Evolutionary conservation across 2,113 vertebrate species (phyloP).

Genomic region (Grammomys surdaster): DNA sequence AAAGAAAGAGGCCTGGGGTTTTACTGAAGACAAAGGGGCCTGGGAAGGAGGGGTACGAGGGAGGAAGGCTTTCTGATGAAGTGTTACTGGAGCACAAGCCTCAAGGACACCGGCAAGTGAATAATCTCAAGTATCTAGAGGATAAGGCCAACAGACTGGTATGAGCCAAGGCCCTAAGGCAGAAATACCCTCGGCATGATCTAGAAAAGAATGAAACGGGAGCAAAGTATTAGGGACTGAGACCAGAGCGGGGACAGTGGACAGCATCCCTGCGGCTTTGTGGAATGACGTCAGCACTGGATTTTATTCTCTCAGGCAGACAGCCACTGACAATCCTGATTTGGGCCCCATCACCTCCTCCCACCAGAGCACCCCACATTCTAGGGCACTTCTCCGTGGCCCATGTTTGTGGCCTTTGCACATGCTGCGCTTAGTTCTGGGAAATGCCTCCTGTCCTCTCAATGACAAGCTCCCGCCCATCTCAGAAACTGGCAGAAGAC

Average conservation of each 20-base stretch:
- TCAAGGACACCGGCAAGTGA: not conserved
- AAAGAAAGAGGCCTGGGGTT: not conserved
- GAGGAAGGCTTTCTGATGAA: not conserved
- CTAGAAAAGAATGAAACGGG: not conserved
- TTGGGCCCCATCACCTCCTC: not conserved
- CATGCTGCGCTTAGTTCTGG: not conserved
- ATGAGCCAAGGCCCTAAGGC: not conserved
- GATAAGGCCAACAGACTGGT: not conserved
- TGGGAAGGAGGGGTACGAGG: not conserved
- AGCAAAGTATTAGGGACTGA: not conserved
- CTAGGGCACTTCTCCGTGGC: not conserved
- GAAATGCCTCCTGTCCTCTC: not conserved
- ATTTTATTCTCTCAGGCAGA: not conserved
- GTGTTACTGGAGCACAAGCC: not conserved
- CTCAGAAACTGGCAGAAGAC: not conserved
- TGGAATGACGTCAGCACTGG: not conserved
- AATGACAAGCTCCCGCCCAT: not conserved
- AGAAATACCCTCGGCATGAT: not conserved
- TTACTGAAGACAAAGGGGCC: not conserved
- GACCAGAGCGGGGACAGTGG: not conserved
- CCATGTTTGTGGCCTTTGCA: not conserved
- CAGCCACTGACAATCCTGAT: constrained; percentile 2
- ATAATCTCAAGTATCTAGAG: not conserved
- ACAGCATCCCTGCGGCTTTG: not conserved
- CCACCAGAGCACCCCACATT: not conserved